A percentile compares a stretch with the other conserved stretches of the same genome.
Evolutionary conservation across 2,888 invertebrate species (phyloP).

Genomic region (Oligia strigilis): DNA sequence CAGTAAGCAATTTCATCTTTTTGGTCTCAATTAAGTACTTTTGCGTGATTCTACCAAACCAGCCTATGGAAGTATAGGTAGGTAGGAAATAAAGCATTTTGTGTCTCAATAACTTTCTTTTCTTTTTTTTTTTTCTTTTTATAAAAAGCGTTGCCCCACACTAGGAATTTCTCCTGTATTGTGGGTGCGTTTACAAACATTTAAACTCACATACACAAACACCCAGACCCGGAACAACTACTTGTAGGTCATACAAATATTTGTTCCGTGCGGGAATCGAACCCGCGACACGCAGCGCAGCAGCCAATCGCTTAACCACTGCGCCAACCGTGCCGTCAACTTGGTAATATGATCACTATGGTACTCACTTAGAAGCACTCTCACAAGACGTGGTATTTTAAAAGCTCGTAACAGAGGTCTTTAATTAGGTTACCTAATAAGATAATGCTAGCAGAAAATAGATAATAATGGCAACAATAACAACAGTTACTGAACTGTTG

Average conservation of each 20-base stretch:
- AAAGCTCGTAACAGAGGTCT: background rate
- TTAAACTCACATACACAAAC: too few relatives aligned
- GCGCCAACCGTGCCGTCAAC: too few relatives aligned
- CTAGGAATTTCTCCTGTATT: too few relatives aligned
- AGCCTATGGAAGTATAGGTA: background rate
- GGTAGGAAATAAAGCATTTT: background rate
- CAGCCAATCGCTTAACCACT: too few relatives aligned
- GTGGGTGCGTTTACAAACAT: too few relatives aligned
- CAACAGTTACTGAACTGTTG: background rate
- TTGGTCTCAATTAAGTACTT: background rate
- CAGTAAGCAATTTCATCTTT: background rate
- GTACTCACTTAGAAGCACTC: constrained; percentile 29
- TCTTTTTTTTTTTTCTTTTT: too few relatives aligned
- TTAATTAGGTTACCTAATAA: constrained; percentile 6
- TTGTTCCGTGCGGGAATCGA: too few relatives aligned
- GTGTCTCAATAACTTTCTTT: background rate
- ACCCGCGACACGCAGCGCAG: too few relatives aligned
- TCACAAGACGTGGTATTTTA: background rate
- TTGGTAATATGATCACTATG: constrained; percentile 24
- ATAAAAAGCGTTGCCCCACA: too few relatives aligned
- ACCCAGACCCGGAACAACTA: too few relatives aligned
- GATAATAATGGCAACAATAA: background rate
- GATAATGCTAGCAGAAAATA: background rate
- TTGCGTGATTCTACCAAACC: background rate
- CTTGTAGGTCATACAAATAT: too few relatives aligned